phyloP scores from a whole-genome alignment of 1,140 invertebrate species.

The Sesamia nonagrioides region DNA sequence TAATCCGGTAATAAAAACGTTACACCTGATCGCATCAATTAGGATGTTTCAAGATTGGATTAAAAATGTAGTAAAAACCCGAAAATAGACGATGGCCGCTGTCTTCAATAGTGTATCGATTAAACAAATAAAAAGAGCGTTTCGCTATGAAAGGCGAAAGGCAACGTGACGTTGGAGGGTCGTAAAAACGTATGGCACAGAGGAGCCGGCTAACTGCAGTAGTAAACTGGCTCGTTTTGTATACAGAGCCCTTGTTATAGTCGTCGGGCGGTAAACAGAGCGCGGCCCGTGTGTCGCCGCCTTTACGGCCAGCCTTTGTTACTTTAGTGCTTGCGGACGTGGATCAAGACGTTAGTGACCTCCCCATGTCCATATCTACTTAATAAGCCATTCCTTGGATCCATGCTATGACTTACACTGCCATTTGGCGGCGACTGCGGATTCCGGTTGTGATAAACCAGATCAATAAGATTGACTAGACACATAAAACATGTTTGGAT shows the following conservation, averaged over 20 bases:
- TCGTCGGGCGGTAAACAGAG: conserved; percentile 79
- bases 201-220: conserved; percentile 83
- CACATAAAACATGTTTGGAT: conserved; percentile 1
- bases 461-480: conserved; percentile 30
- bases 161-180: conserved; percentile 80
- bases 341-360: conserved; percentile 61
- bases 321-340: conserved; percentile 74
- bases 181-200: conserved; percentile 86
- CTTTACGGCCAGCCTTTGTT: conserved; percentile 82
- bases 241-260: conserved; percentile 84
- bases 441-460: not conserved
- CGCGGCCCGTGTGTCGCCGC: conserved; percentile 79
- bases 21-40: conserved; percentile 80
- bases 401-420: conserved; percentile 11
- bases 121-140: conserved; percentile 85
- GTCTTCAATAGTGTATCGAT: conserved; percentile 84
- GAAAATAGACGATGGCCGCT: conserved; percentile 78
- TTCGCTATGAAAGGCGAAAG: conserved; percentile 83
- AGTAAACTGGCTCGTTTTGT: conserved; percentile 84
- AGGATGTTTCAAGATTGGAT: conserved; percentile 72
- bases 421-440: not conserved
- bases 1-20: conserved; percentile 83
- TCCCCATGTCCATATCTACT: conserved; percentile 52
- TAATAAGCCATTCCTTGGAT: conserved; percentile 36
- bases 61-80: conserved; percentile 75